A percentile compares a stretch with the other conserved stretches of the same genome.
Conservation (phyloP, 2,888 invertebrate genomes). For the Rapana venosa region DNA sequence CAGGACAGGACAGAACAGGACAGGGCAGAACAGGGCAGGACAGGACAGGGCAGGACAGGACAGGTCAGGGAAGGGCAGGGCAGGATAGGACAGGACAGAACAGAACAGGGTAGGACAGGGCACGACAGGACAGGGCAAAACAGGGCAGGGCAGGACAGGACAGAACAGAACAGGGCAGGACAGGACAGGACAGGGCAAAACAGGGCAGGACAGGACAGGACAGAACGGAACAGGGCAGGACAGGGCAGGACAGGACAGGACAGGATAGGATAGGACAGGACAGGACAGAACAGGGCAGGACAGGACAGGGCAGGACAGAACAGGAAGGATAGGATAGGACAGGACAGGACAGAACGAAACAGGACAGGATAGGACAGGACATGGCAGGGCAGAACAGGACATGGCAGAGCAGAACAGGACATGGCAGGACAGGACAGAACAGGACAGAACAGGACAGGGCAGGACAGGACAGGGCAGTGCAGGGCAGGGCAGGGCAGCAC, state of each 20-base stretch:
- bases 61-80: neutral
- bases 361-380: conserved; percentile 46
- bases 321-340: conserved; percentile 25
- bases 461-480: neutral
- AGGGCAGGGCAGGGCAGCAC: neutral
- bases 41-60: conserved; percentile 42
- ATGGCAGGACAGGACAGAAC: conserved; percentile 40
- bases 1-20: neutral
- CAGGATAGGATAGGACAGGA: neutral
- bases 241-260: neutral
- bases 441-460: conserved; percentile 38
- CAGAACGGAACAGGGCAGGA: neutral
- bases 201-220: conserved; percentile 3
- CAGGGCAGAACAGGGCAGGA: conserved; percentile 31
- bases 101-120: conserved; percentile 46
- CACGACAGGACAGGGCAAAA: conserved; percentile 43
- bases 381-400: conserved; percentile 43
- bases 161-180: conserved; percentile 41
- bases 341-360: conserved; percentile 44
- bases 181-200: conserved; percentile 33
- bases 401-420: neutral
- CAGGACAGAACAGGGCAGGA: neutral
- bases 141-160: conserved; percentile 22
- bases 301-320: conserved; percentile 43
- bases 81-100: conserved; percentile 44